Conservation (phyloP, 2,888 invertebrate species). For the Oligia strigilis region DNA sequence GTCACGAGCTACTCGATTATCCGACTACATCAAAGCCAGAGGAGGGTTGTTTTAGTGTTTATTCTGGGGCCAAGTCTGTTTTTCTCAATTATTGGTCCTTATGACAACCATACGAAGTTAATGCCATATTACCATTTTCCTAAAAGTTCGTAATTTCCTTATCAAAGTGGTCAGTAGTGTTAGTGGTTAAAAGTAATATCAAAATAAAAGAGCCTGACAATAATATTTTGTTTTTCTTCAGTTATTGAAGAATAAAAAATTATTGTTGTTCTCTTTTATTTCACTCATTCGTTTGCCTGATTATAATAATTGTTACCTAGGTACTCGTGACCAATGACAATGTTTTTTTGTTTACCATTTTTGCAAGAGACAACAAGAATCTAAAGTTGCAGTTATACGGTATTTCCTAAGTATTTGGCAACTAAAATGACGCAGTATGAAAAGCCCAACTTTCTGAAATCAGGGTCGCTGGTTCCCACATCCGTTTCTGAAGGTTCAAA, state of each 20-base stretch:
- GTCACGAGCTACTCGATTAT: neutral
- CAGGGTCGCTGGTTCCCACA: constrained; percentile 36
- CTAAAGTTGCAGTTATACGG: neutral
- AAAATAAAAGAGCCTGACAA: no score
- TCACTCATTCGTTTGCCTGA: neutral
- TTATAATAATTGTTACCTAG: neutral
- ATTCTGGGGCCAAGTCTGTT: neutral
- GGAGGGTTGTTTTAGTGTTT: neutral
- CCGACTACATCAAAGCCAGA: neutral
- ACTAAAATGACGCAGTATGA: constrained; percentile 35
- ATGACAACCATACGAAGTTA: neutral
- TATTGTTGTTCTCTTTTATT: no score
- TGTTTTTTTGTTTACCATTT: neutral
- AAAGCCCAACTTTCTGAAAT: constrained; percentile 49
- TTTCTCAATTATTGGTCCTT: neutral
- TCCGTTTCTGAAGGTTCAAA: constrained; percentile 48
- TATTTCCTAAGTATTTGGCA: constrained; percentile 6
- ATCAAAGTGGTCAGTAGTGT: no score
- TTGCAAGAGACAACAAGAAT: neutral
- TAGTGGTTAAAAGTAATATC: no score
- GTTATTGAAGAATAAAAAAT: no score
- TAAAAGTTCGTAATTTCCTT: neutral
- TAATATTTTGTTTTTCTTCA: no score
- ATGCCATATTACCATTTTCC: neutral
- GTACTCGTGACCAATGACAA: neutral